phyloP scores from a whole-genome alignment of 1,140 invertebrate species.

The Trichonephila clavipes region DNA sequence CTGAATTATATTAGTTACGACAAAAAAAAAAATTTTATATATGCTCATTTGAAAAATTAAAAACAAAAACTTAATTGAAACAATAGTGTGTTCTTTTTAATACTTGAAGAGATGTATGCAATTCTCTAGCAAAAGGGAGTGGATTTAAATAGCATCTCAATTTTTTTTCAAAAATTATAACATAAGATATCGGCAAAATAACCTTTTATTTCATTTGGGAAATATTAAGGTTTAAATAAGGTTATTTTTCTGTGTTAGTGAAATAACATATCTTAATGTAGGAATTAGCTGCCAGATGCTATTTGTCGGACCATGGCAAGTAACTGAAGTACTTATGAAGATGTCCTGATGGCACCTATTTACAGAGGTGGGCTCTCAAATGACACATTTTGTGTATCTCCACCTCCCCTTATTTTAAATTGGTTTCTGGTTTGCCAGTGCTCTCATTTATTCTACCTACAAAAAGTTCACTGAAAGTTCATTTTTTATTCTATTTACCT shows the following conservation, averaged over 20 bases:
- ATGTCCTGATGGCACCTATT: slow-evolving; percentile 65
- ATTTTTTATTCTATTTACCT: too few relatives aligned
- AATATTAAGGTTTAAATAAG: slow-evolving; percentile 33
- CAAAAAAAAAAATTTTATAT: too few relatives aligned
- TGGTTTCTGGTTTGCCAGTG: slow-evolving; percentile 56
- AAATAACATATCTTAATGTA: slow-evolving; percentile 76
- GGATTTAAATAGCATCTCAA: not conserved
- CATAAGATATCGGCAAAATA: not conserved
- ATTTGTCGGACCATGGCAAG: slow-evolving; percentile 64
- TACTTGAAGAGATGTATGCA: not conserved
- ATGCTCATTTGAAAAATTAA: too few relatives aligned
- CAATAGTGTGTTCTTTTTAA: not conserved
- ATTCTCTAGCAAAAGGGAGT: not conserved
- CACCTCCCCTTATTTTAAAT: slow-evolving; percentile 61
- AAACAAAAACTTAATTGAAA: too few relatives aligned
- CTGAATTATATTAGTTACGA: too few relatives aligned
- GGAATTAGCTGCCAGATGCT: slow-evolving; percentile 71
- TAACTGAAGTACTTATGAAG: slow-evolving; percentile 66
- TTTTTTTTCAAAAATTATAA: not conserved
- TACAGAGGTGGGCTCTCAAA: slow-evolving; percentile 71
- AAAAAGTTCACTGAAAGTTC: too few relatives aligned
- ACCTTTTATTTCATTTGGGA: slow-evolving; percentile 1
- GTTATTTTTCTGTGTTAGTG: slow-evolving; percentile 61
- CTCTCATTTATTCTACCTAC: too few relatives aligned
- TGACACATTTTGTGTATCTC: slow-evolving; percentile 74